Conservation (phyloP, 2,113 vertebrate genomes). For the Callithrix jacchus region DNA sequence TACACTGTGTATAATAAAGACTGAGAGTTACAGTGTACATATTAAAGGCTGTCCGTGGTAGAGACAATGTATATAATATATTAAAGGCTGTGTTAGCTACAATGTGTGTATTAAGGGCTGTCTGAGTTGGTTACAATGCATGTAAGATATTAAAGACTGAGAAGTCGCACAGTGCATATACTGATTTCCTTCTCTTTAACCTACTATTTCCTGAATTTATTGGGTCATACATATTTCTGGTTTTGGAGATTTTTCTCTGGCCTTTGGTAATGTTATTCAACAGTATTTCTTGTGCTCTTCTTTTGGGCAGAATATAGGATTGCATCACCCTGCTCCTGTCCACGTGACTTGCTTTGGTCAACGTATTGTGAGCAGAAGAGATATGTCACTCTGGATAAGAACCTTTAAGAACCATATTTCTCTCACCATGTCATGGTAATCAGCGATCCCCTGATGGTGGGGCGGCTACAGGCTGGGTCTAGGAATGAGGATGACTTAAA, state of each 20-base stretch:
- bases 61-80: not conserved
- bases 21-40: no score
- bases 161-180: rapidly evolving
- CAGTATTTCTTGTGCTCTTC: not conserved
- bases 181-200: not conserved
- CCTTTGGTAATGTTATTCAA: no score
- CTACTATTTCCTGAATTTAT: not conserved
- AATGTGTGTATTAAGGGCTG: no score
- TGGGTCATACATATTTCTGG: not conserved
- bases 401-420: not conserved
- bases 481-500: not conserved
- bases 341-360: not conserved
- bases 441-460: not conserved
- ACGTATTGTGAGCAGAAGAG: no score
- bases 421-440: rapidly evolving
- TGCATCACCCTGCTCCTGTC: not conserved
- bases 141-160: not conserved
- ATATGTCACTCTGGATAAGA: not conserved
- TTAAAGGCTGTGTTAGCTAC: not conserved
- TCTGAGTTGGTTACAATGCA: not conserved
- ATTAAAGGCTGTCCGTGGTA: not conserved
- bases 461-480: not conserved
- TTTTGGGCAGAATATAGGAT: not conserved
- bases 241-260: not conserved
- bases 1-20: not conserved